phyloP scores from a whole-genome alignment of 1,140 invertebrate species.

The Chironomus tepperi region DNA sequence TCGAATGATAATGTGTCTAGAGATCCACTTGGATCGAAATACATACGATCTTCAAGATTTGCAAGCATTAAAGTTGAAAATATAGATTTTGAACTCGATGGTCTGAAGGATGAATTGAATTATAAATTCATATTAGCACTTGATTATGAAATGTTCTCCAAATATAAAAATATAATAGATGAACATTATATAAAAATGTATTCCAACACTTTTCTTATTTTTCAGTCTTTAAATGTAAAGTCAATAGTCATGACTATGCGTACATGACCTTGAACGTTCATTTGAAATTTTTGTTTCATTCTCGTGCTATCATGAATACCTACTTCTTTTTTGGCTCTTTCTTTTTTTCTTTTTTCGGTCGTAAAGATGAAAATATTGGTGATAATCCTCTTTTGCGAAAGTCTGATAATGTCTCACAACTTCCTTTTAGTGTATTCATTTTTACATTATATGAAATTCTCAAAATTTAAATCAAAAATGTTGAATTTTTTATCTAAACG shows the following conservation, averaged over 20 bases:
- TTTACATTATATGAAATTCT: no score
- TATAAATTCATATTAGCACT: neutral
- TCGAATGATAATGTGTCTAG: neutral
- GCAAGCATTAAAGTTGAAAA: neutral
- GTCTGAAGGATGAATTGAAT: neutral
- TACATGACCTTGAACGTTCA: neutral
- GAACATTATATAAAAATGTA: neutral
- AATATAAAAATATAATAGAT: neutral
- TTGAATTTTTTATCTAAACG: no score
- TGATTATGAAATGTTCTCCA: neutral
- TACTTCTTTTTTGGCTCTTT: conserved; percentile 17
- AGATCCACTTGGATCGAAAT: neutral
- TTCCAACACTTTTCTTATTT: neutral
- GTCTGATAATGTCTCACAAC: neutral
- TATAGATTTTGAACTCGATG: neutral
- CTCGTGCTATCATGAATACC: neutral
- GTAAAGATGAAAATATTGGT: neutral
- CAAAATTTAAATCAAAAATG: no score
- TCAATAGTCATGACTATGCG: neutral
- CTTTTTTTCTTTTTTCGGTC: conserved; percentile 4
- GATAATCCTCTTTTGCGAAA: neutral
- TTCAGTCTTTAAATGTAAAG: neutral
- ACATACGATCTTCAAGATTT: neutral
- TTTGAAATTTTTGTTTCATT: neutral
- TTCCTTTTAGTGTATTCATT: neutral